phyloP scores from a whole-genome alignment of 1,140 invertebrate species.

The Papilio helenus region DNA sequence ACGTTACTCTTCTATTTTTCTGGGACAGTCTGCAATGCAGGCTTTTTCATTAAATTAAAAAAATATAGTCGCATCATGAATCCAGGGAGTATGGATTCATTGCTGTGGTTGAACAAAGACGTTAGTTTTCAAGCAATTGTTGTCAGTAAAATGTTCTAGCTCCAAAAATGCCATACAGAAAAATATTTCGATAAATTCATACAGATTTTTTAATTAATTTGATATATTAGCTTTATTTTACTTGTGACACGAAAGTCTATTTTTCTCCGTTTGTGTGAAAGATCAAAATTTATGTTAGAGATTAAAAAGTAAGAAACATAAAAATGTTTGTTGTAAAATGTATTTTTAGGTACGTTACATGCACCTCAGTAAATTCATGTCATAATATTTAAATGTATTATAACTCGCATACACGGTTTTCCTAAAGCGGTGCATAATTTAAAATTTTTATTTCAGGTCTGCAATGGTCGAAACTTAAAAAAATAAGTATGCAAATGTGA shows the following conservation, averaged over 20 bases:
- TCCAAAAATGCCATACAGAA: no score
- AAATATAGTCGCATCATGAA: conserved; percentile 37
- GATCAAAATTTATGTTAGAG: no score
- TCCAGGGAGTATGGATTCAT: not conserved
- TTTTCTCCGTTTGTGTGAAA: no score
- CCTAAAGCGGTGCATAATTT: not conserved
- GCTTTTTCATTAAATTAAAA: conserved; percentile 46
- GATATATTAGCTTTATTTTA: no score
- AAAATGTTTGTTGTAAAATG: not conserved
- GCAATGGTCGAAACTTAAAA: conserved; percentile 20
- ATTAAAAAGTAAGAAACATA: no score
- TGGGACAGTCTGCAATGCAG: conserved; percentile 56
- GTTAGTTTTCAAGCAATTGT: not conserved
- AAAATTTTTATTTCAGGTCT: not conserved
- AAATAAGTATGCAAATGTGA: conserved; percentile 9
- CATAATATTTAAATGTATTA: conserved; percentile 2
- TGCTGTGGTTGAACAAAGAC: not conserved
- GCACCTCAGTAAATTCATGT: not conserved
- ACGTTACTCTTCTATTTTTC: conserved; percentile 44
- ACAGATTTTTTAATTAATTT: no score
- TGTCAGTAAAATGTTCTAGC: no score
- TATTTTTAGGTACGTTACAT: not conserved
- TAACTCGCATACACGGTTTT: not conserved
- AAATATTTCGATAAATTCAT: no score
- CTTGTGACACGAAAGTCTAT: no score